These are phyloP conservation scores for Halcyon smyrnensis DNA, from an alignment of 2,797 vertebrate genomes.

Conservation along the genomic window DNA sequence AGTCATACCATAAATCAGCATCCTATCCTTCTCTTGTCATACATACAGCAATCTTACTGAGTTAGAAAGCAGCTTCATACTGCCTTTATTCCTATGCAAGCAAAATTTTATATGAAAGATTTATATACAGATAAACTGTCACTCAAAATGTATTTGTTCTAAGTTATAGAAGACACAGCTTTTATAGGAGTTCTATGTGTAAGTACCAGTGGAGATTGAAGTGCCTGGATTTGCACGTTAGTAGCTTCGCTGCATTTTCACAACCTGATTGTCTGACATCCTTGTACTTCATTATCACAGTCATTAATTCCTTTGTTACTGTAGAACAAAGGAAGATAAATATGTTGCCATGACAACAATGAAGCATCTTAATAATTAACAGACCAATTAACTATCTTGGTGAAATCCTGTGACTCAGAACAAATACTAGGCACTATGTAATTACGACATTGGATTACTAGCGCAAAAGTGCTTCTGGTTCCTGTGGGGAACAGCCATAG, in stretches of 20 bases:
- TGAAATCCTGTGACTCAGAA: constrained; percentile 79
- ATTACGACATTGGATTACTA: constrained; percentile 82
- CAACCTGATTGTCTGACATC: constrained; percentile 17
- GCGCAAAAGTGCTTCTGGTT: constrained; percentile 76
- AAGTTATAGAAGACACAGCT: not conserved
- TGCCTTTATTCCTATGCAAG: not conserved
- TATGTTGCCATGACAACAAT: constrained; percentile 84
- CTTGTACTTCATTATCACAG: constrained; percentile 23
- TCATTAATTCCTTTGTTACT: constrained; percentile 65
- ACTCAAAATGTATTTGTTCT: not conserved
- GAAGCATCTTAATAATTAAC: constrained; percentile 88
- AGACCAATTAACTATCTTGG: constrained; percentile 83
- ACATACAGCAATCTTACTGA: not conserved
- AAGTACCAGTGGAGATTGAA: not conserved
- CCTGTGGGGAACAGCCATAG: constrained; percentile 50
- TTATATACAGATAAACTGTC: not conserved
- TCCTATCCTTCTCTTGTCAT: not conserved
- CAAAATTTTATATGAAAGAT: not conserved
- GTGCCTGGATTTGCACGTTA: not conserved
- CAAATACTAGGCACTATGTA: constrained; percentile 80
- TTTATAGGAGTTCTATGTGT: accelerated
- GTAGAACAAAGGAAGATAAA: constrained; percentile 66
- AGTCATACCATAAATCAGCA: not conserved
- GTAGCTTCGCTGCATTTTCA: not conserved
- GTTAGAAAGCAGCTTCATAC: not conserved